phyloP scores from a whole-genome alignment of 2,113 vertebrate genomes.

The Gobiocypris rarus region DNA sequence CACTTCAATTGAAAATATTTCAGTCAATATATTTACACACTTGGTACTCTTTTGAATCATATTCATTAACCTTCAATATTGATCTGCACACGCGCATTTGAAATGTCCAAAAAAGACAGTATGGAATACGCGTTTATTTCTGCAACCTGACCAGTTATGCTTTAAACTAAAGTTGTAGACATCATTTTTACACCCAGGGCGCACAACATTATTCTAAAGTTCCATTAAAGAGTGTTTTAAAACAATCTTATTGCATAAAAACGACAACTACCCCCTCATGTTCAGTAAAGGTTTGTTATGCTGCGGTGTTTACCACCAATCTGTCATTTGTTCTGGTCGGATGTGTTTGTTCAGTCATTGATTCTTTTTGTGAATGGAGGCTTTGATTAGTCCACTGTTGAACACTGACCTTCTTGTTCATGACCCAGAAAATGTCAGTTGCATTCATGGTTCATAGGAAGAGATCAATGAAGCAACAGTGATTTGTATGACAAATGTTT shows the following conservation, averaged over 20 bases:
- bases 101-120: background rate
- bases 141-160: background rate
- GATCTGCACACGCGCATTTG: background rate
- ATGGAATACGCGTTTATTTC: background rate
- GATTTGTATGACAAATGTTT: background rate
- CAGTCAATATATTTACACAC: too few relatives aligned
- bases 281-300: background rate
- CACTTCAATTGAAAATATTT: too few relatives aligned
- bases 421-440: background rate
- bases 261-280: background rate
- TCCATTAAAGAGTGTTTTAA: background rate
- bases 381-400: constrained; percentile 9
- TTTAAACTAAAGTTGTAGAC: background rate
- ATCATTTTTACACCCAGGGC: background rate
- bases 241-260: background rate
- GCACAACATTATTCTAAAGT: background rate
- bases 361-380: constrained; percentile 24
- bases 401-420: constrained; percentile 32
- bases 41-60: background rate
- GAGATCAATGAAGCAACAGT: constrained; percentile 7
- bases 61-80: background rate
- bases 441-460: background rate
- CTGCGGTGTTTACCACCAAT: background rate
- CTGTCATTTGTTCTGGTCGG: constrained; percentile 1
- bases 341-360: constrained; percentile 11